Conservation (phyloP, 1,140 invertebrate species). For the Camponotus pennsylvanicus region DNA sequence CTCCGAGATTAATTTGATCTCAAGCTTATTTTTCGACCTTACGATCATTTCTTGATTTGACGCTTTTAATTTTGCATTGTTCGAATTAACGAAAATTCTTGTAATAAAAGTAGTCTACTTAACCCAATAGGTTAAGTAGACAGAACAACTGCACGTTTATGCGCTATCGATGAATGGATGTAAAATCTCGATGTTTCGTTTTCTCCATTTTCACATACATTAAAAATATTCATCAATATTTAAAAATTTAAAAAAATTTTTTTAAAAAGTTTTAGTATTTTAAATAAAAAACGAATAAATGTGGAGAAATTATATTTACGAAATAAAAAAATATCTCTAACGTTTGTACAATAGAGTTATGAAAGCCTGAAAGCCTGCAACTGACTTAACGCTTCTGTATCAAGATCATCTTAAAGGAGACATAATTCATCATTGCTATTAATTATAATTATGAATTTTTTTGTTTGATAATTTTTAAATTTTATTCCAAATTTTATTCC, state of each 20-base stretch:
- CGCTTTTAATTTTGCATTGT: constrained; percentile 37
- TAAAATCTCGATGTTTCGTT: constrained; percentile 32
- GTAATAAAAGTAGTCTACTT: constrained; percentile 31
- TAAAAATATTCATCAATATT: neutral
- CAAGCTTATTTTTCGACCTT: neutral
- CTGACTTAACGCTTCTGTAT: constrained; percentile 16
- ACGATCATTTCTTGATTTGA: constrained; percentile 32
- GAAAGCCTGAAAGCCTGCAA: constrained; percentile 31
- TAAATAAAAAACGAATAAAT: neutral
- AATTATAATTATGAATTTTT: neutral
- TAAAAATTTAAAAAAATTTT: neutral
- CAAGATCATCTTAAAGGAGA: neutral
- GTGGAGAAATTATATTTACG: neutral
- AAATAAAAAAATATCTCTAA: neutral
- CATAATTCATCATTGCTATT: neutral
- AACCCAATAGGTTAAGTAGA: constrained; percentile 51
- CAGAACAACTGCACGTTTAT: constrained; percentile 44
- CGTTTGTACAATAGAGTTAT: neutral
- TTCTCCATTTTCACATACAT: neutral
- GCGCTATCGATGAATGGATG: constrained; percentile 12
- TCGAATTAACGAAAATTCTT: constrained; percentile 6
- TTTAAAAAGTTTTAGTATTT: neutral
- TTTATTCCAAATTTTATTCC: neutral
- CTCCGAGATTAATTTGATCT: neutral
- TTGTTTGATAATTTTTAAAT: neutral